Evolutionary conservation across 35 echinoderm and acorn worm genomes (phyloP), one percentile per base, ranked within the genome.

Genomic region (Apostichopus parvimensis): DNA sequence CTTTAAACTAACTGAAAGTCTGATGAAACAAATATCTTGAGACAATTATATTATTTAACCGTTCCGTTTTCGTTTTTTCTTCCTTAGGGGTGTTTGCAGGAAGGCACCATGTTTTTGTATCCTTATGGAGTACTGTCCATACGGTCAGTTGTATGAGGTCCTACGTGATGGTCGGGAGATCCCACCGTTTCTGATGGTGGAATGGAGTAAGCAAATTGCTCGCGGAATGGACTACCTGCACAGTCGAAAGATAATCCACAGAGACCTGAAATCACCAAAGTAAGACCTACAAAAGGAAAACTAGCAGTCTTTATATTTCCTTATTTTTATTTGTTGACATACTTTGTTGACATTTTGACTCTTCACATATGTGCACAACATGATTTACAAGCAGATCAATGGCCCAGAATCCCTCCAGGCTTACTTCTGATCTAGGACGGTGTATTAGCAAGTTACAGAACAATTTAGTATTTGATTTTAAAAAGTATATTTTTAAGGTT

Each of bases 161-260:
- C 79, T 99, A 54, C 79, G 97, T 34, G 95, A 99, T 21, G 97
- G 97, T 56, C 58, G 97, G 8, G 97, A 99, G 73, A 99, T 99
- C 76, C 97, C 97, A 9, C 97, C 97, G 57, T 87, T 91, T 18
- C 92, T 99, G 28, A 99, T 99, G 97, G 95, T 99, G 34, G 97
- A 98, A 77, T 98, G 97, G 97, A 96, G 92, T 91, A 98, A 98
- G 85, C 97, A 98, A 77, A 98, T 98, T 60, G 97, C 97, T 17
- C 93, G 91, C 53, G 97, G 97, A 56, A 98, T 98, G 97, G 78
- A 95, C 81, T 98, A 98, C 81, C 93, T 98, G 14, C 97, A 98
- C 87, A 54, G 54, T 21, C 97, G 95, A 56, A 98, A 98, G 79
- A 98, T 98, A 4, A 94, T 98, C 8, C 97, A 98, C 87, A 94